Conservation (phyloP, 2,113 vertebrate species). For the Gavia stellata region DNA sequence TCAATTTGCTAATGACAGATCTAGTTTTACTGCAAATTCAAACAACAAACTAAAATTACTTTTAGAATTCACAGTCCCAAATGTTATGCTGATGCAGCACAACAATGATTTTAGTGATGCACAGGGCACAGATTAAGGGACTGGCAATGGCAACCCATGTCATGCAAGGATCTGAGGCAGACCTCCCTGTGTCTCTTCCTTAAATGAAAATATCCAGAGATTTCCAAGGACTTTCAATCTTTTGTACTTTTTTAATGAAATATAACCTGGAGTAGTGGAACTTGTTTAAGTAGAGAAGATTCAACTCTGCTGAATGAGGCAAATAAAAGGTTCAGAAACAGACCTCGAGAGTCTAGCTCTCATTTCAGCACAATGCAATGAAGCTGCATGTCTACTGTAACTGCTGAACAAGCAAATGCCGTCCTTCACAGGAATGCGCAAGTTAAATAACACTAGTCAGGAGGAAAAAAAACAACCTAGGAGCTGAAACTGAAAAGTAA, state of each 20-base stretch:
- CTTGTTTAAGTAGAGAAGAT: not conserved
- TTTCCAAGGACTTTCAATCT: not conserved
- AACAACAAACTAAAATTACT: not conserved
- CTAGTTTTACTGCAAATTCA: not conserved
- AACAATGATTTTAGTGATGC: not conserved
- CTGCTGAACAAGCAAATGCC: not conserved
- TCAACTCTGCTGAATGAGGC: not conserved
- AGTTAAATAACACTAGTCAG: not conserved
- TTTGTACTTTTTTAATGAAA: not conserved
- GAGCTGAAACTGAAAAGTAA: not conserved
- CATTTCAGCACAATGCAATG: not conserved
- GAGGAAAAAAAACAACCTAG: not conserved
- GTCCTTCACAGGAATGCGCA: not conserved
- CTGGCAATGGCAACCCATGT: not conserved
- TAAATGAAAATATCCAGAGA: not conserved
- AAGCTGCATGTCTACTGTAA: not conserved
- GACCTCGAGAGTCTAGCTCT: not conserved
- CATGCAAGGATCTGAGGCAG: rapidly evolving
- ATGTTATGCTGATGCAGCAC: not conserved
- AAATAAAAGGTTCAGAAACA: not conserved
- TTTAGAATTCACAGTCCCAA: not conserved
- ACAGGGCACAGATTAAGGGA: not conserved
- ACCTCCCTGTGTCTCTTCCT: not conserved
- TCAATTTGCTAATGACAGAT: not conserved
- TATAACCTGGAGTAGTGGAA: not conserved